Evolutionary conservation across 2,888 invertebrate genomes (phyloP).

Genomic region (Dioctria linearis): DNA sequence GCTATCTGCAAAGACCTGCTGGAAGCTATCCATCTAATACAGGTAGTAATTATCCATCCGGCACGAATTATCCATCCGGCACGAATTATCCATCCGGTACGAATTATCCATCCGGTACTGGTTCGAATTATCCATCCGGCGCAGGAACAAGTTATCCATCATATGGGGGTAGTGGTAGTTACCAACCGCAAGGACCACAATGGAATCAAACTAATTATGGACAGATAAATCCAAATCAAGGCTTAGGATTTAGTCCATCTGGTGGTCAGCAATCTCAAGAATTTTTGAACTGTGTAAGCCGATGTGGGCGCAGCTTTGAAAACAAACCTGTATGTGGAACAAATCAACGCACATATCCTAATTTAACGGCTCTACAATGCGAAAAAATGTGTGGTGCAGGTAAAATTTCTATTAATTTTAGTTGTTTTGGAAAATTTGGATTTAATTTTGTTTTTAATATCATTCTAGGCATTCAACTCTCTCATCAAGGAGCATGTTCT

Average conservation of each 20-base stretch:
- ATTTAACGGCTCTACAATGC: slow-evolving; percentile 13
- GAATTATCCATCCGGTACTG: slow-evolving; percentile 13
- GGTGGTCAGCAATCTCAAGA: slow-evolving; percentile 26
- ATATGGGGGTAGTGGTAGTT: background rate
- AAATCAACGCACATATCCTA: slow-evolving; percentile 23
- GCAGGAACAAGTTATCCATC: background rate
- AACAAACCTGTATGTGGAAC: slow-evolving; percentile 20
- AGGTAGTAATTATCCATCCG: background rate
- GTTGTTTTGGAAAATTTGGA: too few relatives aligned
- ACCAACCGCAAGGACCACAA: too few relatives aligned
- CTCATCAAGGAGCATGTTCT: too few relatives aligned
- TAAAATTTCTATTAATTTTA: background rate
- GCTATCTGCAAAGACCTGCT: too few relatives aligned
- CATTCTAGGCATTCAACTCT: too few relatives aligned
- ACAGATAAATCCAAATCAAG: background rate
- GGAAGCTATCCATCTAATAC: too few relatives aligned
- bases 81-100: slow-evolving; percentile 5
- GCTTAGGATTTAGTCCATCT: background rate
- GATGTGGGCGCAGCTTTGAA: background rate
- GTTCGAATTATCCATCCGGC: background rate
- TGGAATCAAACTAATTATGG: background rate
- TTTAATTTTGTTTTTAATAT: too few relatives aligned
- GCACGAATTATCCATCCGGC: background rate
- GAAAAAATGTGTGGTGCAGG: slow-evolving; percentile 42
- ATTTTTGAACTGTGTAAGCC: background rate